Conservation (phyloP, 2,113 vertebrate genomes). For the Castor canadensis region DNA sequence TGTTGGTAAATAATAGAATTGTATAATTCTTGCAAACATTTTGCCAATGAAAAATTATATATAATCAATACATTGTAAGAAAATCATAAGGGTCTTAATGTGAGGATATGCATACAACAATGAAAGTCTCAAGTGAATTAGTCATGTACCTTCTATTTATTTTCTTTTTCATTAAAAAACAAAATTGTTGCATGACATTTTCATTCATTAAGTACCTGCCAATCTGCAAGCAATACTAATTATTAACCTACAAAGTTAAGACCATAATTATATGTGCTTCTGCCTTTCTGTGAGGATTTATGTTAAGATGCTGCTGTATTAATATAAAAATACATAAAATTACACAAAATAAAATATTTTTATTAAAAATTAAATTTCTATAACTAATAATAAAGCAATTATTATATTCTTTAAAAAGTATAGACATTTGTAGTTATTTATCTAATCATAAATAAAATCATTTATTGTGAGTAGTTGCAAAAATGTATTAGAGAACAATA, state of each 20-base stretch:
- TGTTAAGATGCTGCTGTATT: neutral
- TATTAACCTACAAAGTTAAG: neutral
- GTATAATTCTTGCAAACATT: neutral
- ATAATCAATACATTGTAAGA: neutral
- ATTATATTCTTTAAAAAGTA: neutral
- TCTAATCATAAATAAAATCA: neutral
- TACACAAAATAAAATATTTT: neutral
- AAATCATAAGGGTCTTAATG: neutral
- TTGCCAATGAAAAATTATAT: neutral
- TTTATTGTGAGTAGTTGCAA: neutral
- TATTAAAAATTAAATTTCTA: neutral
- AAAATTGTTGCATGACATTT: neutral
- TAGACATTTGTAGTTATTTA: neutral
- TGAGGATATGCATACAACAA: neutral
- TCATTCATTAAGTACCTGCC: neutral
- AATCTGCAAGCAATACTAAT: neutral
- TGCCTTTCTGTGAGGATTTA: neutral
- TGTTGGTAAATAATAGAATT: neutral
- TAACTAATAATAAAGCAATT: neutral
- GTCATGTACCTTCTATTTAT: neutral
- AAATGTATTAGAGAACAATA: neutral
- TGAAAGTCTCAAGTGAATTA: neutral
- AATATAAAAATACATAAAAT: neutral
- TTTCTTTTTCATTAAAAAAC: neutral
- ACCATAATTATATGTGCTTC: neutral